Conservation (phyloP, 2,888 invertebrate species). For the Dugesia japonica region DNA sequence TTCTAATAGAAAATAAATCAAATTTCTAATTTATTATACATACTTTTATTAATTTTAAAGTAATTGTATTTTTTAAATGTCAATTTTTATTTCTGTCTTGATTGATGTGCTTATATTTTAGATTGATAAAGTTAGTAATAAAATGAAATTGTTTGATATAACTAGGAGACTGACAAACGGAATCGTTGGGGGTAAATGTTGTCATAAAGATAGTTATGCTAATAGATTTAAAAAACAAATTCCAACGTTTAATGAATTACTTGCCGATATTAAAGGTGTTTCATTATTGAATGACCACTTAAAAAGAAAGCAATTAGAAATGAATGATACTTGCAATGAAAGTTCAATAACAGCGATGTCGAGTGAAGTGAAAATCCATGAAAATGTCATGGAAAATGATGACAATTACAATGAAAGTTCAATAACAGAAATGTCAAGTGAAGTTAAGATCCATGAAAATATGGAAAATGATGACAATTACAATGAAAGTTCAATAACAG, state of each 20-base stretch:
- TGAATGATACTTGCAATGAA: not conserved
- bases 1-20: no score
- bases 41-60: no score
- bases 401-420: no score
- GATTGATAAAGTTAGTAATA: conserved; percentile 58
- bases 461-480: not conserved
- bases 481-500: not conserved
- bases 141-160: conserved; percentile 57
- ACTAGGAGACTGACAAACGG: conserved; percentile 58
- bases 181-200: conserved; percentile 41
- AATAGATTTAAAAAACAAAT: not conserved
- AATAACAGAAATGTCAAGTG: no score
- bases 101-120: no score
- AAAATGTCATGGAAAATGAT: not conserved
- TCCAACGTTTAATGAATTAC: conserved; percentile 10
- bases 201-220: no score
- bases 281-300: not conserved
- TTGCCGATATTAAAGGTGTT: not conserved
- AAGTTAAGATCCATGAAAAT: no score
- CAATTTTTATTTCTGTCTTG: no score
- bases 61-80: no score
- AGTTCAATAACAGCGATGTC: not conserved
- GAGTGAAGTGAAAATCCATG: not conserved
- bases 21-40: no score
- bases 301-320: no score